Evolutionary conservation across 2,888 invertebrate species (phyloP), one percentile per base, ranked within the genome.

Genomic region (Agriopis leucophaearia): DNA sequence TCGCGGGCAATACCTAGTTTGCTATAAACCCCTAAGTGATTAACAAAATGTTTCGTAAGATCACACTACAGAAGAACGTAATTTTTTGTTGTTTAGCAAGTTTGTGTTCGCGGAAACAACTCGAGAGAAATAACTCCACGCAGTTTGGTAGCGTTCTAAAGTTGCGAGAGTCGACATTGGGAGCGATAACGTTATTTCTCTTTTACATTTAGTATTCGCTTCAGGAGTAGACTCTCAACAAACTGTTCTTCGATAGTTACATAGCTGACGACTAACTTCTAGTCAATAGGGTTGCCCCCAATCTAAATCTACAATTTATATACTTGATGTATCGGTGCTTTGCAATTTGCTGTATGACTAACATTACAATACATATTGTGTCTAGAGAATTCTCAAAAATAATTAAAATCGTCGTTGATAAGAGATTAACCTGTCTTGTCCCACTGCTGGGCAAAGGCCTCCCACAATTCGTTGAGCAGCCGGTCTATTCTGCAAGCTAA

Each of bases 161-260:
- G 60, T 58, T 63, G 63, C 51, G 64, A 74, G 77, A 77, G 78
- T 81, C 77, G 76, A 75, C 76, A 72, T 74, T 74, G 66, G 68
- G 66, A 70, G 78, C 82, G 82, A 83, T 82, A 86, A 83, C 79
- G 81, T 83, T 84, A 84, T 82, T 82, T 80, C 81, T 81, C 81
- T 78, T 81, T 80, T 79, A 79, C 81, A 81, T 83, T 80, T 75
- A 74, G 77, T 72, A 80, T 81, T 79, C 79, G 78, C 75, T 67
- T 62, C 75, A 70, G 56, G 45, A 60, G 71, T 69, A 64, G 73
- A 79, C 76, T 81, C 77, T 75, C 71, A 74, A 80, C 77, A 79
- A 74, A 72, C 69, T 67, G 63, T 78, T 82, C 80, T 82, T 81
- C 76, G 75, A 79, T 83, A 84, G 81, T 84, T 82, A 82, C 81